Evolutionary conservation across 2,797 vertebrate species (phyloP), one percentile per base, ranked within the genome.

Genomic region (Anniella stebbinsi): DNA sequence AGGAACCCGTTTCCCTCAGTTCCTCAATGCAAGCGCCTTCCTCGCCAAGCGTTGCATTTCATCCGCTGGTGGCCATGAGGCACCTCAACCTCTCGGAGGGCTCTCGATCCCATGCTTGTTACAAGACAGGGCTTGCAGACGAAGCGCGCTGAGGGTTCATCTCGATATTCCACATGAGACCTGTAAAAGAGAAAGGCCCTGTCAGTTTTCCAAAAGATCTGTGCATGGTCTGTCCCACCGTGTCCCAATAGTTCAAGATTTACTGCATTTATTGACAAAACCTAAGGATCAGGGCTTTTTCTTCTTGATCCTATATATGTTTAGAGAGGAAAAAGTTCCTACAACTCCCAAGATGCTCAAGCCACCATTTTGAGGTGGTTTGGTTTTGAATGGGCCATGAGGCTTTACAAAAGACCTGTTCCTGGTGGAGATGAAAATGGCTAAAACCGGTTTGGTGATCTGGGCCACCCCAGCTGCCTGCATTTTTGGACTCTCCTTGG

Each of bases 11-110:
- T 78, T 92, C 90, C 92, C 72, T 97, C 97, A 97, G 98, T 95
- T 93, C 94, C 95, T 95, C 54, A 94, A 96, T 97, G 96, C 97
- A 96, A 96, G 89, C 90, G 36, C 86, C 80, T 88, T 87, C 87
- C 91, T 95, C 97, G 95, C 97, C 92, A 94, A 96, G 96, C 98
- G 98, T 98, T 95, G 92, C 97, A 95, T 96, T 97, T 90, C 17
- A 0, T 91, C 78, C 90, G 36, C 45, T 75, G 83, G 91, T 89
- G 36, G 48, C 94, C 89, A 89, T 60, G 88, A 89, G 0, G 88
- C 82, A 23, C 82, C 6, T 33, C 21, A 6, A 84, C 18, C 28
- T 76, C 33, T 73, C 15, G 88, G 81, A 87, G 86, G 2, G 67
- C 80, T 88, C 51, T 87, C 70, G 25, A 0, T 2, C 87, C 77